Evolutionary conservation across 2,113 vertebrate genomes (phyloP).

Genomic region (Alces alces): DNA sequence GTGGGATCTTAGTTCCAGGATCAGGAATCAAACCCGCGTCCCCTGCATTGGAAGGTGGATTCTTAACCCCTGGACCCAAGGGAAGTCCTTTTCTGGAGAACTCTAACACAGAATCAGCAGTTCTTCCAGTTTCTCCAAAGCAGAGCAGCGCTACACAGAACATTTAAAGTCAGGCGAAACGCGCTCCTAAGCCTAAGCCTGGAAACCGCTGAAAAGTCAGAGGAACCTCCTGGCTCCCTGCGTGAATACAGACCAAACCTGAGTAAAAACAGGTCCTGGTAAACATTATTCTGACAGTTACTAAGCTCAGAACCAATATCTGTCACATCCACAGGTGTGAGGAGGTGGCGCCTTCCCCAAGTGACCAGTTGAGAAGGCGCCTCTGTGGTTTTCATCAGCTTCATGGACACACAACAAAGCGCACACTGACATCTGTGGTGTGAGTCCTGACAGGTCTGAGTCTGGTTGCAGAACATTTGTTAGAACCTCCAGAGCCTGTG

Average conservation of each 20-base stretch:
- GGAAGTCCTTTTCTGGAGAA: not conserved
- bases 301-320: not conserved
- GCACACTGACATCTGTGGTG: not conserved
- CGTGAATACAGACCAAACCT: not conserved
- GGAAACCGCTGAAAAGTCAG: not conserved
- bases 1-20: not conserved
- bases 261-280: not conserved
- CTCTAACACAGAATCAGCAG: not conserved
- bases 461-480: not conserved
- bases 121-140: not conserved
- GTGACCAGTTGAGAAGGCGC: not conserved
- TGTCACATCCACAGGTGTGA: not conserved
- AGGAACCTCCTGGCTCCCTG: not conserved
- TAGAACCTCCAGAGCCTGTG: not conserved
- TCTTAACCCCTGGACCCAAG: not conserved
- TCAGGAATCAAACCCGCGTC: not conserved
- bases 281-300: not conserved
- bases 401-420: not conserved
- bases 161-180: not conserved
- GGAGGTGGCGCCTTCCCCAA: not conserved
- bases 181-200: not conserved
- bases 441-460: not conserved
- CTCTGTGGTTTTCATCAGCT: not conserved
- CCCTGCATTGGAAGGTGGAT: not conserved
- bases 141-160: not conserved